Evolutionary conservation across 1,140 invertebrate species (phyloP).

Genomic region (Trypoxylus dichotomus): DNA sequence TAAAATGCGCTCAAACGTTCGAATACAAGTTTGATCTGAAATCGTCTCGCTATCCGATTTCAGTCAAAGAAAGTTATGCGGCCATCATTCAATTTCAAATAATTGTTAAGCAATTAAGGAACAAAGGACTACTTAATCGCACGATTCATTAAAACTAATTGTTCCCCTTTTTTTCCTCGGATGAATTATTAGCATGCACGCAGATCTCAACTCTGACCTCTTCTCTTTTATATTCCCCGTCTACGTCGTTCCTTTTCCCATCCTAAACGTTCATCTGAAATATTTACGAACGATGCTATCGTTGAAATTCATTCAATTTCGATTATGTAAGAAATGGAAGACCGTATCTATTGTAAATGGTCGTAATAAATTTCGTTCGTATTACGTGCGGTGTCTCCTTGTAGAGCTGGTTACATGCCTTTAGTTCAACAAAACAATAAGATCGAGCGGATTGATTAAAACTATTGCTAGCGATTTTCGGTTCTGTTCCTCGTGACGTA

Average conservation of each 20-base stretch:
- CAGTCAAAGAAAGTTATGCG: background rate
- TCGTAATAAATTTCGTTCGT: background rate
- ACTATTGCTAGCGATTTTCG: slow-evolving; percentile 4
- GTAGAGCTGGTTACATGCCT: background rate
- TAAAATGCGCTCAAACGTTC: too few relatives aligned
- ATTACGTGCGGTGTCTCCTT: background rate
- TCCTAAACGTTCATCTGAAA: background rate
- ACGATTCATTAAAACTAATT: slow-evolving; percentile 16
- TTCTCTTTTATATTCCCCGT: too few relatives aligned
- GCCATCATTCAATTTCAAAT: slow-evolving; percentile 7
- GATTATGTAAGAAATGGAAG: background rate
- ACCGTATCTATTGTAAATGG: background rate
- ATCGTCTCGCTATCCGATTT: background rate
- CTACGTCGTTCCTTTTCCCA: background rate
- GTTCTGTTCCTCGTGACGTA: background rate
- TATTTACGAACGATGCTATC: slow-evolving; percentile 2
- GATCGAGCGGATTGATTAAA: background rate
- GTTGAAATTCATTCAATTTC: slow-evolving; percentile 2
- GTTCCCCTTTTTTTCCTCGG: background rate
- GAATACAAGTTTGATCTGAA: too few relatives aligned
- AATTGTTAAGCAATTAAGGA: slow-evolving; percentile 1
- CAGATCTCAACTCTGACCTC: background rate
- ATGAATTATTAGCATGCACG: slow-evolving; percentile 8
- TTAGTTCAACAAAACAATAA: background rate
- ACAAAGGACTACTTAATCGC: background rate